Conservation (phyloP, 2,888 invertebrate species). For the Ellobium chinense region DNA sequence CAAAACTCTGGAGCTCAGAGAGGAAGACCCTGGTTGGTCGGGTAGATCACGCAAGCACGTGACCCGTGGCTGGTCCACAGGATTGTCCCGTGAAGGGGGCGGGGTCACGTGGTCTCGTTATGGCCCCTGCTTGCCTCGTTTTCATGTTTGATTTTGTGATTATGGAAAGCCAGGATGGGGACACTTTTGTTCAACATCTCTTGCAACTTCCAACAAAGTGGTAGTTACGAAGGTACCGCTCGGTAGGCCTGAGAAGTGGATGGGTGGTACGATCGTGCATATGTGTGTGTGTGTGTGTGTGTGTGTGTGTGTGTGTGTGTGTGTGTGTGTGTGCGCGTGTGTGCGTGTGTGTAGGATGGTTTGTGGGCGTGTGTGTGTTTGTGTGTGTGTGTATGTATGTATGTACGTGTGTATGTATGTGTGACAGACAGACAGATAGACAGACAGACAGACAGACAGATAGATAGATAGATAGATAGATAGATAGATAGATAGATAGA, state of each 20-base stretch:
- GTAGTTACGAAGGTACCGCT: no score
- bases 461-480: not conserved
- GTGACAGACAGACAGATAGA: not conserved
- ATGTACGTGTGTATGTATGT: not conserved
- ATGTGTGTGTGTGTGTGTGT: no score
- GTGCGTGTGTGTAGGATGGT: not conserved
- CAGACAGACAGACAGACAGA: constrained; percentile 7
- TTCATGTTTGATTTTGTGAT: constrained; percentile 6
- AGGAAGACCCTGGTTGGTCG: not conserved
- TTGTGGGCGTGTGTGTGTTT: not conserved
- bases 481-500: not conserved
- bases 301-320: no score
- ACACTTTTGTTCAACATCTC: not conserved
- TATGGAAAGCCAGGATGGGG: not conserved
- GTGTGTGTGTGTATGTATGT: not conserved
- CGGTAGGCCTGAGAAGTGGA: not conserved
- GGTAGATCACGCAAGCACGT: constrained; percentile 26
- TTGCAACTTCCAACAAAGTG: not conserved
- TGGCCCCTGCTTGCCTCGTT: constrained; percentile 15
- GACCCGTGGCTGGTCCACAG: not conserved
- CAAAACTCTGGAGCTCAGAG: not conserved
- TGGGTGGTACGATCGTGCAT: no score
- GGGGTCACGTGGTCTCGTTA: constrained; percentile 7
- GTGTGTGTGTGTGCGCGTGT: constrained; percentile 21
- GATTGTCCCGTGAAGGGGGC: constrained; percentile 13